A percentile compares a stretch with the other conserved stretches of the same genome.
Conservation (phyloP, 2,797 vertebrate genomes). For the Tarsius wallacei region DNA sequence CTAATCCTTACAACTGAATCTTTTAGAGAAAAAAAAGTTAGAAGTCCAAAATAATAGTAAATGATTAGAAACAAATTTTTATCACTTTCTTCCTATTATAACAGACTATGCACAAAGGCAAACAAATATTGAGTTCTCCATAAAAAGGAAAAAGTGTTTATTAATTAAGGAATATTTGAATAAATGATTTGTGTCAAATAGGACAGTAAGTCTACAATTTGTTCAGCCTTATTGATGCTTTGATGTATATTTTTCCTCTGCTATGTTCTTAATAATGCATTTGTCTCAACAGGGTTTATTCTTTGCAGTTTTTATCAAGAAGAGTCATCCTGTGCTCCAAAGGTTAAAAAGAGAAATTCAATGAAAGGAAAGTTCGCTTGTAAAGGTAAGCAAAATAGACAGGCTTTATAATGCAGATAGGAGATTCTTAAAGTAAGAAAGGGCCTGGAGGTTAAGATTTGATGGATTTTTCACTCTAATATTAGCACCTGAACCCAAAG, state of each 20-base stretch:
- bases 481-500: neutral
- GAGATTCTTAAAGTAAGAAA: slow-evolving; percentile 43
- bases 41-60: slow-evolving; percentile 5
- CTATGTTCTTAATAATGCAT: slow-evolving; percentile 15
- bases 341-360: slow-evolving; percentile 63
- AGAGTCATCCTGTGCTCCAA: slow-evolving; percentile 19
- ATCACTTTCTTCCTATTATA: neutral
- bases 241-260: neutral
- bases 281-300: slow-evolving; percentile 36
- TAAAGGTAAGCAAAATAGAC: slow-evolving; percentile 61
- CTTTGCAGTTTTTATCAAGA: slow-evolving; percentile 59
- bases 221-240: neutral
- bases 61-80: slow-evolving; percentile 28
- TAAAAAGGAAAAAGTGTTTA: neutral
- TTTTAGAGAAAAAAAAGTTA: neutral
- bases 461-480: slow-evolving; percentile 36
- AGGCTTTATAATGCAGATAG: slow-evolving; percentile 28
- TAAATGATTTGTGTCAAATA: neutral
- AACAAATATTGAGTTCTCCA: neutral
- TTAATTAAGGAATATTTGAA: neutral
- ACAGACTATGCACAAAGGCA: neutral
- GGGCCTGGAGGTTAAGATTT: slow-evolving; percentile 6
- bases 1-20: neutral
- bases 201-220: neutral
- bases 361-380: slow-evolving; percentile 44